Evolutionary conservation across 2,888 invertebrate species (phyloP), one percentile per base, ranked within the genome.

Genomic region (Crepidodera aurea): DNA sequence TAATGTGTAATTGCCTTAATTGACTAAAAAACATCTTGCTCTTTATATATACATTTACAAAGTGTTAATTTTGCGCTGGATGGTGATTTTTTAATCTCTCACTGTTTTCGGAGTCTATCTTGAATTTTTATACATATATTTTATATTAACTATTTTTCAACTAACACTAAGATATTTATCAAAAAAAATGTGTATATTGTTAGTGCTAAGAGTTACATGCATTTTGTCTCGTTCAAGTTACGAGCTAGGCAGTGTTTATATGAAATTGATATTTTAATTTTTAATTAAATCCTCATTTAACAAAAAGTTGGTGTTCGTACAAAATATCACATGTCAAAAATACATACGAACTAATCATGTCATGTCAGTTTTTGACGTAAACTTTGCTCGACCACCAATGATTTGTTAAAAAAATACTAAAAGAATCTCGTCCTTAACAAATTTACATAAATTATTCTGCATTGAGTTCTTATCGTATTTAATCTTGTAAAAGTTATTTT

Each of bases 1-100:
- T 73, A 69, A 68, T 71, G 71, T 73, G 72, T 74, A 74, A 69
- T 57, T 73, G 75, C 75, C 74, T 74, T 75, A 75, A 69, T 61
- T 69, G 69, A 71, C 65, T 70, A 68, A 60, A 64, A 64, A 71
- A 66, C 64, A 69, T 68, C 66, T 69, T 69, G 70, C 69, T 72
- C 70, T 72, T 68, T 65, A 65, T 67, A 64, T 62, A 64, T 64
- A 64, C 51, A 60, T 68, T 51, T 68, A 62, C 60, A 66, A 60
- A 64, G 53, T 64, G 65, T 65, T 67, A 46, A 65, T 63, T 65
- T 68, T 58, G 22, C 51, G 51, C 60, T 61, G 53, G 55, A 50
- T 60, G 60, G 56, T 51, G 61, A 61, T 56, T 48, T 56, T 51
- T 55, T 27, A 55, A 32, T 60, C 40, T 60, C 34, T 60, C 60